Evolutionary conservation across 2,888 invertebrate genomes (phyloP).

Genomic region (Plemyria rubiginata): DNA sequence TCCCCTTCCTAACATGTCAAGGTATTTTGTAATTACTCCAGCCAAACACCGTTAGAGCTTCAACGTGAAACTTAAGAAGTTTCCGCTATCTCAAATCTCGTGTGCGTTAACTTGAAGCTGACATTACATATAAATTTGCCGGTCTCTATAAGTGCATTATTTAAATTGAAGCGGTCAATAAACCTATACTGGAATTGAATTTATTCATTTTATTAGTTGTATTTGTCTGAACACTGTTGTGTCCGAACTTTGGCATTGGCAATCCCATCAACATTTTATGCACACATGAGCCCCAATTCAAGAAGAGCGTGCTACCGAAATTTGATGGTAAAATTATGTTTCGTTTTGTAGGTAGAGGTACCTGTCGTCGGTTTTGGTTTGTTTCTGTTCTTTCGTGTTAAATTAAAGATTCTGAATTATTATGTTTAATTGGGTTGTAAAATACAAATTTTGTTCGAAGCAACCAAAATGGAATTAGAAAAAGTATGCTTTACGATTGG

Average conservation of each 20-base stretch:
- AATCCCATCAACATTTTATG: constrained; percentile 65
- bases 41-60: constrained; percentile 49
- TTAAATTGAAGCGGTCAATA: constrained; percentile 5
- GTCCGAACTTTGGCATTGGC: constrained; percentile 44
- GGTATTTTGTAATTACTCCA: constrained; percentile 61
- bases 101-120: constrained; percentile 39
- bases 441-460: constrained; percentile 13
- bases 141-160: no score
- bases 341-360: constrained; percentile 23
- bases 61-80: constrained; percentile 50
- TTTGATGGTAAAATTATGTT: constrained; percentile 51
- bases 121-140: constrained; percentile 4
- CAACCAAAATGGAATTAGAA: constrained; percentile 21
- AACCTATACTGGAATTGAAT: not conserved
- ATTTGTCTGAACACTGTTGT: constrained; percentile 30
- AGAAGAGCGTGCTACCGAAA: constrained; percentile 50
- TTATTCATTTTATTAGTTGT: constrained; percentile 13
- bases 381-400: constrained; percentile 12
- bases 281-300: constrained; percentile 57
- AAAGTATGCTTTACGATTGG: constrained; percentile 22
- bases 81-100: constrained; percentile 52
- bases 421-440: constrained; percentile 19
- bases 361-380: constrained; percentile 11
- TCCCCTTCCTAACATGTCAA: constrained; percentile 46
- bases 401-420: constrained; percentile 8